These are phyloP conservation scores for Phoxinus phoxinus DNA, from an alignment of 2,113 vertebrate genomes.

Conservation along the genomic window DNA sequence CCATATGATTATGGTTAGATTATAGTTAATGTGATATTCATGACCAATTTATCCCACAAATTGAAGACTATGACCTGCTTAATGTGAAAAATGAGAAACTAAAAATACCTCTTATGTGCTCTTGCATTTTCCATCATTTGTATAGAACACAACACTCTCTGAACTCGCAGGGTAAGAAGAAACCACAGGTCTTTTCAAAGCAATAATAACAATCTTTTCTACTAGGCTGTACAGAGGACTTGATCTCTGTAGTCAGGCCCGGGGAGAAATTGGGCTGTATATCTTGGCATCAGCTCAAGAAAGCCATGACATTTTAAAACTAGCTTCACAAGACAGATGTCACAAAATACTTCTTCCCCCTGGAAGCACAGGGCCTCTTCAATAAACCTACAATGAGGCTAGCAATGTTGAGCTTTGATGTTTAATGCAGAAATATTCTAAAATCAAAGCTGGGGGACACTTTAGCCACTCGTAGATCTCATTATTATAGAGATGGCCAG, in stretches of 20 bases:
- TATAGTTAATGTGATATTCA: conserved; percentile 16
- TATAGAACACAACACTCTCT: conserved; percentile 59
- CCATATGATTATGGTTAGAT: background rate
- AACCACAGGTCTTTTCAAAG: conserved; percentile 73
- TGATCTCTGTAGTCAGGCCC: conserved; percentile 68
- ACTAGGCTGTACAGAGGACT: conserved; percentile 72
- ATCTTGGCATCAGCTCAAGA: conserved; percentile 71
- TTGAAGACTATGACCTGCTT: conserved; percentile 31
- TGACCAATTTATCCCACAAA: background rate
- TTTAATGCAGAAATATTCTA: background rate
- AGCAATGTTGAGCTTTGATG: background rate
- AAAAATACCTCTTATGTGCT: conserved; percentile 62
- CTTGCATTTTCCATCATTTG: conserved; percentile 48
- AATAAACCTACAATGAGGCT: background rate
- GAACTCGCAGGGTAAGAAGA: conserved; percentile 69
- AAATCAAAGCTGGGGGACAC: background rate
- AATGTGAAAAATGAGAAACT: conserved; percentile 54
- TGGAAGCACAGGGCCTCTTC: background rate
- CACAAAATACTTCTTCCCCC: conserved; percentile 54
- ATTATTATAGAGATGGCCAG: conserved; percentile 33
- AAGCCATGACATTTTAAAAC: conserved; percentile 70
- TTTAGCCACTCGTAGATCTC: background rate
- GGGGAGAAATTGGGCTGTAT: conserved; percentile 65
- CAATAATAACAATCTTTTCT: conserved; percentile 74
- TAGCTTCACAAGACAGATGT: conserved; percentile 64